Conservation (phyloP, 2,888 invertebrate species). For the Ectemnius lituratus region DNA sequence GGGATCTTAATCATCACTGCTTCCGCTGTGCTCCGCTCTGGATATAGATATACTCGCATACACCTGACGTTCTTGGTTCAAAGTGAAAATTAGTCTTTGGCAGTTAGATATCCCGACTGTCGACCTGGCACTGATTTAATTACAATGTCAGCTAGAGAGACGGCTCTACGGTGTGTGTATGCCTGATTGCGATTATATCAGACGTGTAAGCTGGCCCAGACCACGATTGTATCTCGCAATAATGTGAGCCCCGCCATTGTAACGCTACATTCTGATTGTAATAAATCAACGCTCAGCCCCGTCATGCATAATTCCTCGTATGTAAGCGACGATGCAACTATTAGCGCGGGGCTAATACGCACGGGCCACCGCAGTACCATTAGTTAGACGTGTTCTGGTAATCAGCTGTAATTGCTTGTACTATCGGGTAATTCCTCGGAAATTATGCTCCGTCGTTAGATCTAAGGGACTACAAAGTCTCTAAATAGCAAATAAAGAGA, state of each 20-base stretch:
- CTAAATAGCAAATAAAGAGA: too few relatives aligned
- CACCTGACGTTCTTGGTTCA: neutral
- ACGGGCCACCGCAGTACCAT: too few relatives aligned
- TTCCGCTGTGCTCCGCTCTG: neutral
- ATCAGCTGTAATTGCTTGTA: too few relatives aligned
- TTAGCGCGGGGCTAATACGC: neutral
- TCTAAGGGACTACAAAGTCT: too few relatives aligned
- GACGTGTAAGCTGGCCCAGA: neutral
- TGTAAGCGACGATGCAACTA: slow-evolving; percentile 6
- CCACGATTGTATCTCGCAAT: slow-evolving; percentile 5
- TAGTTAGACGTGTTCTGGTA: too few relatives aligned
- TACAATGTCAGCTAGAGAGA: neutral
- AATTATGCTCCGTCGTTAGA: too few relatives aligned
- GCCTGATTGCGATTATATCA: slow-evolving; percentile 6
- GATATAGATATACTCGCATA: neutral
- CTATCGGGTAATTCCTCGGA: too few relatives aligned
- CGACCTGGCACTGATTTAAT: slow-evolving; percentile 1
- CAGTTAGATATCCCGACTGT: neutral
- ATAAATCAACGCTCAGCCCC: slow-evolving; percentile 5
- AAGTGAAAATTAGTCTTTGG: slow-evolving; percentile 2
- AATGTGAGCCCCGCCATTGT: neutral
- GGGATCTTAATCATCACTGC: slow-evolving; percentile 10
- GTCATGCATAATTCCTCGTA: slow-evolving; percentile 3
- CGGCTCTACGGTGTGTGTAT: neutral
- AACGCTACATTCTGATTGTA: slow-evolving; percentile 1